phyloP scores from a whole-genome alignment of 1,140 invertebrate genomes.

The Daktulosphaira vitifoliae region DNA sequence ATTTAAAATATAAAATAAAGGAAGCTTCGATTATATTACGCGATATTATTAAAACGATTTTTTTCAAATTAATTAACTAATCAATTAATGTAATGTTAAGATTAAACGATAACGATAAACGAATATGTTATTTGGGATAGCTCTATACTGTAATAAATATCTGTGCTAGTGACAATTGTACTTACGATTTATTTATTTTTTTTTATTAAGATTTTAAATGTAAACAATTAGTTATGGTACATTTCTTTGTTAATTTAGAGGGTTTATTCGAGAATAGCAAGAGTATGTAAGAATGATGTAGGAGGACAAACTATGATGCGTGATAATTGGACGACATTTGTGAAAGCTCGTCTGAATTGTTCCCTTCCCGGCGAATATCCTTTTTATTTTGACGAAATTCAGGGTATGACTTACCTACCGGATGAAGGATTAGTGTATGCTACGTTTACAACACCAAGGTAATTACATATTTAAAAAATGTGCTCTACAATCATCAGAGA shows the following conservation, averaged over 20 bases:
- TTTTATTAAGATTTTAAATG: too few species aligned
- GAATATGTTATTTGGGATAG: too few species aligned
- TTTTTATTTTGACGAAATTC: slow-evolving; percentile 91
- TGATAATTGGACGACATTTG: slow-evolving; percentile 86
- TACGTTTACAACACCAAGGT: slow-evolving; percentile 84
- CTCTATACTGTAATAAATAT: too few species aligned
- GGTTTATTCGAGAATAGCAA: slow-evolving; percentile 81
- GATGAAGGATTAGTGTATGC: slow-evolving; percentile 80
- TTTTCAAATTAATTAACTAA: too few species aligned
- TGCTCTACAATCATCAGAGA: too few species aligned
- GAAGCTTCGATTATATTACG: slow-evolving; percentile 33
- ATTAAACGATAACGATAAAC: too few species aligned
- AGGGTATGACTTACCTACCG: slow-evolving; percentile 69
- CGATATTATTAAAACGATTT: too few species aligned
- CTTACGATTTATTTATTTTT: too few species aligned
- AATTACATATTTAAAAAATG: slow-evolving; percentile 44
- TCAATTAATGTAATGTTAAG: too few species aligned
- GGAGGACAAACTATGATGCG: slow-evolving; percentile 64
- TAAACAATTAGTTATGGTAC: too few species aligned
- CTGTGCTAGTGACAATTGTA: too few species aligned
- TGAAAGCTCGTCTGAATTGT: slow-evolving; percentile 86
- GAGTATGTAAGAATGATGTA: slow-evolving; percentile 85
- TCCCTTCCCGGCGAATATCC: slow-evolving; percentile 83
- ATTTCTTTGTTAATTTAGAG: too few species aligned
- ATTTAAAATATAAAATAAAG: background rate